Evolutionary conservation across 2,113 vertebrate genomes (phyloP).

Genomic region (Pterocles gutturalis): DNA sequence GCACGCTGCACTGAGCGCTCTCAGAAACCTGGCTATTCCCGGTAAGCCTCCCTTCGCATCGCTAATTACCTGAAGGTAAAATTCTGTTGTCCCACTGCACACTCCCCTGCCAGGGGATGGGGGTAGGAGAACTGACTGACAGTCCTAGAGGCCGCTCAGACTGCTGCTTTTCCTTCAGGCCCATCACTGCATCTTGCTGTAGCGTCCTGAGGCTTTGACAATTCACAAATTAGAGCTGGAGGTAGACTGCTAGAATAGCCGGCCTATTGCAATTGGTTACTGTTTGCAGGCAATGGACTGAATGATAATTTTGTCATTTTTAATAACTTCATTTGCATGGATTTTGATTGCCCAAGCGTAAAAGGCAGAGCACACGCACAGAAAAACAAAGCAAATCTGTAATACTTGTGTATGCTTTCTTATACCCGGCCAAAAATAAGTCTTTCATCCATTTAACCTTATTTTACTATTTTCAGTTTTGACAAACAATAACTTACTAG

Average conservation of each 20-base stretch:
- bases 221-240: background rate
- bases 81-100: background rate
- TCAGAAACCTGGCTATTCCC: slow-evolving; percentile 96
- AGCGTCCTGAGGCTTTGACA: background rate
- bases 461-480: background rate
- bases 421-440: background rate
- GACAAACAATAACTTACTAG: background rate
- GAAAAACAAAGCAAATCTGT: background rate
- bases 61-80: background rate
- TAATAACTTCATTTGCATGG: background rate
- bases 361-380: background rate
- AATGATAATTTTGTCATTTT: background rate
- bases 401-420: background rate
- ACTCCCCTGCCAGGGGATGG: background rate
- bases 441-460: background rate
- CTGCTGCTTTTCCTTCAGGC: background rate
- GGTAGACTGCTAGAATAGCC: background rate
- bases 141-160: background rate
- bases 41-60: slow-evolving; percentile 76
- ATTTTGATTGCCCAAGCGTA: background rate
- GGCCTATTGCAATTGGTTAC: background rate
- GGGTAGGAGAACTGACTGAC: background rate
- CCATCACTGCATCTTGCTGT: background rate
- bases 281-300: background rate
- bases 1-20: slow-evolving; percentile 94